phyloP scores from a whole-genome alignment of 2,797 vertebrate genomes.

The Bradypus variegatus region DNA sequence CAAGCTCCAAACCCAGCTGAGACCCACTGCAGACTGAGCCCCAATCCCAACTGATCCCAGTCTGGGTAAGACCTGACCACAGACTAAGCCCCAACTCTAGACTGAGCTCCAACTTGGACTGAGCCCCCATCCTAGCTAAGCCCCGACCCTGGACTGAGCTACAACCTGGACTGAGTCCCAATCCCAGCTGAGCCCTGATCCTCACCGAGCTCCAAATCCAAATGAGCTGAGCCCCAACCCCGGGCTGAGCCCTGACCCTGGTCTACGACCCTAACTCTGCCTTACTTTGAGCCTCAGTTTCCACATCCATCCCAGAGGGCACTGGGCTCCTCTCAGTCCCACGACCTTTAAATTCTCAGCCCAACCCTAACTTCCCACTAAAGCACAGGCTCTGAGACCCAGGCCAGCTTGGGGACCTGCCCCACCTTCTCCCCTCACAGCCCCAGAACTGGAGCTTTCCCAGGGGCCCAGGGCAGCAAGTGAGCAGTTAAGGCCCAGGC shows the following conservation, averaged over 20 bases:
- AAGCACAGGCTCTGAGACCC: neutral
- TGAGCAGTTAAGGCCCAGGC: conserved; percentile 67
- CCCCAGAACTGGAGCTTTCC: conserved; percentile 57
- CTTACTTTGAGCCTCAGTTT: neutral
- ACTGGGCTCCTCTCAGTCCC: neutral
- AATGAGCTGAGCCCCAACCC: neutral
- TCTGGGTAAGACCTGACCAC: neutral
- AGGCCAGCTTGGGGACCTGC: rapidly evolving
- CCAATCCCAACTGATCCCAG: too few relatives aligned
- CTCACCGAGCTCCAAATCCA: too few relatives aligned
- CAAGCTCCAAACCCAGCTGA: too few relatives aligned
- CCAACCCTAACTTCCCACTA: neutral
- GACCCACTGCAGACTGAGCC: neutral
- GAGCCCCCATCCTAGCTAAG: neutral
- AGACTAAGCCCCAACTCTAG: neutral
- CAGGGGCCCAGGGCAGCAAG: conserved; percentile 49
- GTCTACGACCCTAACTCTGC: neutral
- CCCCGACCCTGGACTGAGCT: too few relatives aligned
- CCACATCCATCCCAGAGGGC: too few relatives aligned
- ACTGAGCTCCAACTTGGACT: neutral
- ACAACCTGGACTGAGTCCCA: too few relatives aligned
- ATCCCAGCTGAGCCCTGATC: neutral
- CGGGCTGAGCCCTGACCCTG: neutral
- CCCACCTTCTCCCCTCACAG: neutral
- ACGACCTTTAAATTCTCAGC: neutral